Percentiles rank a stretch among this genome's conserved stretches.
These are phyloP conservation scores for Myioborus miniatus DNA, from an alignment of 2,797 vertebrate species.

Conservation along the genomic window DNA sequence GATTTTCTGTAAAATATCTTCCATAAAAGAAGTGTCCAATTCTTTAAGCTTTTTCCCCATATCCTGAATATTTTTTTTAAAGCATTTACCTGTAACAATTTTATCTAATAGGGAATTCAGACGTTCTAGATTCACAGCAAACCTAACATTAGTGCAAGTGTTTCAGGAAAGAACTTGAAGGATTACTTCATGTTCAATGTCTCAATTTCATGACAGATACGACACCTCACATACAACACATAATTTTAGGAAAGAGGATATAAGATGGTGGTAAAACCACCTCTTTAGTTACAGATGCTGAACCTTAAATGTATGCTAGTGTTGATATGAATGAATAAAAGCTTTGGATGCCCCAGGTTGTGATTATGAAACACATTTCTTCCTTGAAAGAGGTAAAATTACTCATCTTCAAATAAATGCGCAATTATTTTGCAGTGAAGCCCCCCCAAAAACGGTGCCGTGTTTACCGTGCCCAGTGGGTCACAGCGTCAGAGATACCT, in stretches of 20 bases:
- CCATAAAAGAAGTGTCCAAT: neutral
- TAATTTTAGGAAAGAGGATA: neutral
- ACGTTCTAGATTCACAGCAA: neutral
- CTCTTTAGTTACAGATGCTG: neutral
- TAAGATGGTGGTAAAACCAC: neutral
- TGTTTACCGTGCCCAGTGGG: neutral
- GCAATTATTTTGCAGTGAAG: neutral
- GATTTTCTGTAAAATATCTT: neutral
- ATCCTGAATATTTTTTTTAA: neutral
- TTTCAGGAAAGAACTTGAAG: neutral
- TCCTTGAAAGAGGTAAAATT: neutral
- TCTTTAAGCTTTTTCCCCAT: neutral
- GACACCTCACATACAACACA: neutral
- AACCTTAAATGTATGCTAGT: neutral
- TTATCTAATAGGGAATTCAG: neutral
- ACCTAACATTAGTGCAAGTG: accelerated
- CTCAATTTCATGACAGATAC: neutral
- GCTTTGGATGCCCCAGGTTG: neutral
- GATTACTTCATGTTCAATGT: neutral
- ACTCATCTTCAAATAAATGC: neutral
- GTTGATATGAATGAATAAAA: neutral
- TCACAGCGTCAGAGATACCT: neutral
- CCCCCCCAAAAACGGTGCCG: accelerated
- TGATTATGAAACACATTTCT: neutral
- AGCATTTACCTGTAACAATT: neutral